A percentile compares a stretch with the other conserved stretches of the same genome.
Conservation (phyloP, 2,113 vertebrate species). For the Cathartes aura region DNA sequence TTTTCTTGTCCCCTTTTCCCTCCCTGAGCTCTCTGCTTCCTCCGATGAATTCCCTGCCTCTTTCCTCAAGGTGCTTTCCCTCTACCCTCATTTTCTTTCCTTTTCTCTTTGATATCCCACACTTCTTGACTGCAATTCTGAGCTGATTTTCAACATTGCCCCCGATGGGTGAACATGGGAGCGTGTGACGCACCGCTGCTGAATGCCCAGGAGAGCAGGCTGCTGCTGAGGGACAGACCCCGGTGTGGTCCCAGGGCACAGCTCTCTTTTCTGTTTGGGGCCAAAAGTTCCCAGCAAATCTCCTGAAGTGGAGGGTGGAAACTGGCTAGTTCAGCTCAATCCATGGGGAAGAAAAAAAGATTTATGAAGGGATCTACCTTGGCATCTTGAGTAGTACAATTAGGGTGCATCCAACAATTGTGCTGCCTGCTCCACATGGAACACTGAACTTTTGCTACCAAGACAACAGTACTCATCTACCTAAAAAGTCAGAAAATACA, state of each 20-base stretch:
- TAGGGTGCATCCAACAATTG: neutral
- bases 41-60: neutral
- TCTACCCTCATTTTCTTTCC: neutral
- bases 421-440: neutral
- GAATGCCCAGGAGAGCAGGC: neutral
- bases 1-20: neutral
- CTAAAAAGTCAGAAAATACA: neutral
- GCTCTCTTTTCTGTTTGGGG: neutral
- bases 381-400: neutral
- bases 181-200: fast-evolving
- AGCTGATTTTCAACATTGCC: neutral
- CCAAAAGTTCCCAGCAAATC: neutral
- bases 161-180: fast-evolving
- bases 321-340: neutral
- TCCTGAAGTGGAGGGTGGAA: neutral
- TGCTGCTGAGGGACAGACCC: neutral
- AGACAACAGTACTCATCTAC: neutral
- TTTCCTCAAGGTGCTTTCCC: neutral
- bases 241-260: fast-evolving
- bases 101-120: neutral
- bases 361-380: neutral
- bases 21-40: neutral
- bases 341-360: too few species aligned
- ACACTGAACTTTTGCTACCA: neutral
- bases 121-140: neutral